Evolutionary conservation across 2,888 invertebrate genomes (phyloP).

Genomic region (Selenia dentaria): DNA sequence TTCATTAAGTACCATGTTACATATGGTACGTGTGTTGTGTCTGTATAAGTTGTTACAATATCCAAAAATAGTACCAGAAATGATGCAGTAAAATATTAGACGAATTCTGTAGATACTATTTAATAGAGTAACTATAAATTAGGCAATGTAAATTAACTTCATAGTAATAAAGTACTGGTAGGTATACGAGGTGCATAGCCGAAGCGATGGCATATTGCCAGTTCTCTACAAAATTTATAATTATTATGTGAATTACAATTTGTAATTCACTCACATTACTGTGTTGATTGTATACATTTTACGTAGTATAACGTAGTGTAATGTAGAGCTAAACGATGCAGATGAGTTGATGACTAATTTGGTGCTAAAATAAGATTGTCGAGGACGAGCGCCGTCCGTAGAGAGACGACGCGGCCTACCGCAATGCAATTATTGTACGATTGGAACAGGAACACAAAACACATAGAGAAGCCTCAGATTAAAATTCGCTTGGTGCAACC

Average conservation of each 20-base stretch:
- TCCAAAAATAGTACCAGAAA: too few species aligned
- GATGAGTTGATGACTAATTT: conserved; percentile 15
- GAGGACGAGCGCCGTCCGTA: background rate
- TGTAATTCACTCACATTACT: conserved; percentile 5
- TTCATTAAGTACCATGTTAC: too few species aligned
- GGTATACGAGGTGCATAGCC: background rate
- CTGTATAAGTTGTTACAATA: too few species aligned
- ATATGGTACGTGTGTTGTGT: too few species aligned
- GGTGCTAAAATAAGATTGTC: conserved; percentile 8
- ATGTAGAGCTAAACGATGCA: conserved; percentile 2
- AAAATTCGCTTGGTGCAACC: too few species aligned
- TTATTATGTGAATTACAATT: too few species aligned
- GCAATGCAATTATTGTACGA: too few species aligned
- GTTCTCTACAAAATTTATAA: conserved; percentile 1
- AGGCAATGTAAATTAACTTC: background rate
- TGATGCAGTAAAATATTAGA: too few species aligned
- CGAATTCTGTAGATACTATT: too few species aligned
- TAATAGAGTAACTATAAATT: background rate
- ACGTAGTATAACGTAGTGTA: conserved; percentile 2
- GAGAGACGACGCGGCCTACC: conserved; percentile 3
- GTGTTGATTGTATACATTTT: conserved; percentile 6
- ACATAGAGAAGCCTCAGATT: too few species aligned
- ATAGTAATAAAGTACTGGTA: background rate
- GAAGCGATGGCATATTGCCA: conserved; percentile 8
- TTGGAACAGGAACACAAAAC: too few species aligned